Conservation (phyloP, 2,797 vertebrate species). For the Sebastiscus tertius region DNA sequence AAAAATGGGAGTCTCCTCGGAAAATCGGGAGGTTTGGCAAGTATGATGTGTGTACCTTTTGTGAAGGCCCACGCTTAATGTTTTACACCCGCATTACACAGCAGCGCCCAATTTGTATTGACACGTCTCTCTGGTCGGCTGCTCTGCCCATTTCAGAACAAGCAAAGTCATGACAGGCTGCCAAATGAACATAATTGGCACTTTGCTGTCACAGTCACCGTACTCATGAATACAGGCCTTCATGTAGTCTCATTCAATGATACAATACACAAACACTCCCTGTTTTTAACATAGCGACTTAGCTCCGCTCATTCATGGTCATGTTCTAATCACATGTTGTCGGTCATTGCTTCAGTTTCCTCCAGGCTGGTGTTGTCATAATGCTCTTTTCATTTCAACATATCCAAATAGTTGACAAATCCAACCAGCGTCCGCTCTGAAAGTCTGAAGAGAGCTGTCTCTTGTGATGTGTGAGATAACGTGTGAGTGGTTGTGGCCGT, state of each 20-base stretch:
- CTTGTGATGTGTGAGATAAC: conserved; percentile 4
- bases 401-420: not conserved
- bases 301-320: not conserved
- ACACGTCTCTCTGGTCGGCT: not conserved
- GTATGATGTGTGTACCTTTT: no score
- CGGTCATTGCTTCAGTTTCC: not conserved
- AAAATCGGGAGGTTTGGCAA: no score
- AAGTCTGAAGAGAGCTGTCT: not conserved
- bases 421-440: not conserved
- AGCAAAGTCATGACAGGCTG: conserved; percentile 1
- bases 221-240: not conserved
- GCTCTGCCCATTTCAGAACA: not conserved
- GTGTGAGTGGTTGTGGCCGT: not conserved
- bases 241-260: not conserved
- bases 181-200: conserved; percentile 19
- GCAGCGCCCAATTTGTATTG: not conserved
- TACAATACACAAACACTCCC: not conserved
- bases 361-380: not conserved
- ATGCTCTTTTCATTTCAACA: not conserved
- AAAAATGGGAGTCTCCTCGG: no score
- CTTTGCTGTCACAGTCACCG: conserved; percentile 9
- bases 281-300: not conserved
- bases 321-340: not conserved
- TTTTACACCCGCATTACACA: not conserved
- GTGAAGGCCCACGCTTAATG: not conserved